Base-by-base conservation (phyloP, 2,888 invertebrate genomes). In the Phyto melanocephala region DNA sequence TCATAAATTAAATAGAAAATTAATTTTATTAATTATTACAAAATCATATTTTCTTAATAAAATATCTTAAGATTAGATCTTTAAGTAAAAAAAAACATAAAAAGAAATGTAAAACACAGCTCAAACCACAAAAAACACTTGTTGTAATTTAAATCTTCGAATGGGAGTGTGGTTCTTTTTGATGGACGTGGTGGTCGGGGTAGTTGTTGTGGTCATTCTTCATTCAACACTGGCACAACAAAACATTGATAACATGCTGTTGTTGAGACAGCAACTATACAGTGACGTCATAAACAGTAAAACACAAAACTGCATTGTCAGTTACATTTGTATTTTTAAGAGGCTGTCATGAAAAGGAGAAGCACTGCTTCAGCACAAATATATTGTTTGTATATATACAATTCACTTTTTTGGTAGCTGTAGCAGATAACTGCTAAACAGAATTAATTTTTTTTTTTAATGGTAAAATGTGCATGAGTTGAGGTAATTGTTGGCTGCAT, bases 81-180 rank as follows among this genome's bases (percentile, higher is more conserved):
- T 52, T 22, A 67, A 5, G 40, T 52, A 68, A 3, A 42, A 13
- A 56, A 56, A 15, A 56, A 56, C 2, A 20, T 6, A 13, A 2
- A 68, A 20, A 17, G 20, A 35, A 35, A 45, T 50, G 11, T 37
- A 22, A 37, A 50, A 60, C 47, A 24, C 40, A 54, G 13, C 37
- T 68, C 7, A 11, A 24, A 40, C 37, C 40, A 52, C 72, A 37
- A 33, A 13, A 35, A 37, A 60, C 60, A 72, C 62, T 72, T 72
- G 72, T 62, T 72, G 71, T 72, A 17, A 50, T 50, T 58, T 37
- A 17, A 10, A 8, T 47, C 42, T 60, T 40, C 8, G 50, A 13
- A 13, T 50, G 10, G 2, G 4, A 37, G 35, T 50, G 15, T 8
- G 50, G 45, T 20, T 56, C 42, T 15, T 56, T 40, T 7, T 11